These are phyloP conservation scores for Coregonus ussuriensis DNA, from an alignment of 2,797 vertebrate species.

Conservation along the genomic window DNA sequence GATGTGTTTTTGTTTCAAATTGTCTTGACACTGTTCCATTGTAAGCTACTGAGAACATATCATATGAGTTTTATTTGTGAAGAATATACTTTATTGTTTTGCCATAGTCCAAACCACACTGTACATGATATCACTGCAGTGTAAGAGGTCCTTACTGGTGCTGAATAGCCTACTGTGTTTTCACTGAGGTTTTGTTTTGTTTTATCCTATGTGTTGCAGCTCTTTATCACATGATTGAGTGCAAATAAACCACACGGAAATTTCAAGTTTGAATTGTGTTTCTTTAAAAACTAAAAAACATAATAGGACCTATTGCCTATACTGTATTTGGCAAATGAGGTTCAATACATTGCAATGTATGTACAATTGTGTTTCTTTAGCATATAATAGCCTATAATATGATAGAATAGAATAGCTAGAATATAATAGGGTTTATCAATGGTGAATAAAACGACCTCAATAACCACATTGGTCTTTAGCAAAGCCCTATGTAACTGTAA, in stretches of 20 bases:
- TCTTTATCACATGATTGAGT: constrained; percentile 78
- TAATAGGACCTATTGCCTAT: not conserved
- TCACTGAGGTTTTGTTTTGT: constrained; percentile 64
- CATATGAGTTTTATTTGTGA: constrained; percentile 19
- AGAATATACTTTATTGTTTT: constrained; percentile 38
- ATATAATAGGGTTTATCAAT: not conserved
- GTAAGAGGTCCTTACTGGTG: constrained; percentile 56
- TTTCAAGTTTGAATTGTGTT: constrained; percentile 38
- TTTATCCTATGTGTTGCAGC: constrained; percentile 62
- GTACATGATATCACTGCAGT: constrained; percentile 14
- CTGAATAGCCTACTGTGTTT: constrained; percentile 63
- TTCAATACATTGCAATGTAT: not conserved
- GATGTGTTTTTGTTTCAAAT: constrained; percentile 21
- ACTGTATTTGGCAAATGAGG: not conserved
- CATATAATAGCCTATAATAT: not conserved
- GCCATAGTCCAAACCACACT: constrained; percentile 42
- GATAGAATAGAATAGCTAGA: not conserved
- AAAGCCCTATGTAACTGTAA: not conserved
- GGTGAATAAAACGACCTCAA: not conserved
- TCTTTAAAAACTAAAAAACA: not conserved
- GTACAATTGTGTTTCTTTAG: not conserved
- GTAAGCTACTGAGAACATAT: constrained; percentile 28
- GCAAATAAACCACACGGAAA: constrained; percentile 81
- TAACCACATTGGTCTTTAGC: not conserved
- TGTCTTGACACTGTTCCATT: constrained; percentile 22